Conservation (phyloP, 2,113 vertebrate species). For the Abramis brama region DNA sequence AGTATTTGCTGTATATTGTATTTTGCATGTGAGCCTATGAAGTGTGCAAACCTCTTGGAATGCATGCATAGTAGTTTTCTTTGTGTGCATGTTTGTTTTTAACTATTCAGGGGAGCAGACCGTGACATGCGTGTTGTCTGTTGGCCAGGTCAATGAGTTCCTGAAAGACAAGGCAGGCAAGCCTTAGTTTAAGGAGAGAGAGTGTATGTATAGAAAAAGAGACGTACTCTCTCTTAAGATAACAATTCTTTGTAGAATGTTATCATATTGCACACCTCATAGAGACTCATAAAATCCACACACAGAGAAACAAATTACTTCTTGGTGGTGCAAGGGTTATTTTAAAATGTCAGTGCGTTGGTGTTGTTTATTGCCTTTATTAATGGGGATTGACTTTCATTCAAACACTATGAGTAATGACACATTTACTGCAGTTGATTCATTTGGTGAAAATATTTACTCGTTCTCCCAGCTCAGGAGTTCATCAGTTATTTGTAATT, state of each 20-base stretch:
- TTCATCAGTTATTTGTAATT: neutral
- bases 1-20: constrained; percentile 9
- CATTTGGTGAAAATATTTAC: neutral
- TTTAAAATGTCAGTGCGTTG: constrained; percentile 48
- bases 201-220: neutral
- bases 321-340: constrained; percentile 2
- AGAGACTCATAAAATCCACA: neutral
- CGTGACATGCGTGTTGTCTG: neutral
- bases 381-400: neutral
- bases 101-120: neutral
- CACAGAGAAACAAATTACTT: neutral
- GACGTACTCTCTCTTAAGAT: neutral
- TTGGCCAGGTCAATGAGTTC: constrained; percentile 15
- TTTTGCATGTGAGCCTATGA: neutral
- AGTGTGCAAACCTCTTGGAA: constrained; percentile 23
- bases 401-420: neutral
- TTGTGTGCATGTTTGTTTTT: constrained; percentile 5
- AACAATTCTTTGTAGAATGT: neutral
- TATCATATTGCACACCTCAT: neutral
- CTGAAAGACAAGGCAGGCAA: constrained; percentile 39
- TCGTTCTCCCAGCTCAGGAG: neutral
- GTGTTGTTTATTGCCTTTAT: constrained; percentile 31
- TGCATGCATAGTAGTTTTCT: neutral
- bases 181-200: constrained; percentile 1
- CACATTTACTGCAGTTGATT: neutral